Evolutionary conservation across 2,113 vertebrate species (phyloP).

Genomic region (Condylura cristata): DNA sequence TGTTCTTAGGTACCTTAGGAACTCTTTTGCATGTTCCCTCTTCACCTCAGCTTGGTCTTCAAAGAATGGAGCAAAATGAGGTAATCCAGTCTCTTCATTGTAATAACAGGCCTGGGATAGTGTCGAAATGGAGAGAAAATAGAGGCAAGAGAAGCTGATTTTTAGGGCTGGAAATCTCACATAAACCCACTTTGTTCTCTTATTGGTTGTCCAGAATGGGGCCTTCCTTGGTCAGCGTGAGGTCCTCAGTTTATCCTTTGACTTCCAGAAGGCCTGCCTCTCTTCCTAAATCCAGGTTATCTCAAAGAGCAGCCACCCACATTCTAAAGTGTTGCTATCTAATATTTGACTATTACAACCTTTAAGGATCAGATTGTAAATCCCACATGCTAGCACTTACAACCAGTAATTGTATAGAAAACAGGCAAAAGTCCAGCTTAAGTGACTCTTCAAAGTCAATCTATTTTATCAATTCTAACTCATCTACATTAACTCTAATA

Average conservation of each 20-base stretch:
- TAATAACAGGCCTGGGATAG: slow-evolving; percentile 33
- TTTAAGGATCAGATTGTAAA: neutral
- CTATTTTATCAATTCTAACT: neutral
- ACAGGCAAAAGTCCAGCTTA: neutral
- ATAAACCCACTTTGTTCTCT: neutral
- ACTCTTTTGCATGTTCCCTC: slow-evolving; percentile 13
- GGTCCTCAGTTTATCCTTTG: neutral
- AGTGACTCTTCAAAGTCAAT: neutral
- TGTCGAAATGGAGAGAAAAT: neutral
- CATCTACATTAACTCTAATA: neutral
- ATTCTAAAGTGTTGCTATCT: neutral
- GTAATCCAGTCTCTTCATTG: neutral
- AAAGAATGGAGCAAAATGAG: slow-evolving; percentile 39
- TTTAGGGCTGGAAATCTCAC: neutral
- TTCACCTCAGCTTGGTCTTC: slow-evolving; percentile 40
- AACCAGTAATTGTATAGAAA: neutral
- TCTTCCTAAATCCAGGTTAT: neutral
- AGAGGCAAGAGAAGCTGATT: neutral
- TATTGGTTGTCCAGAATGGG: neutral
- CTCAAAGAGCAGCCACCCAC: neutral
- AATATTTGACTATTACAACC: neutral
- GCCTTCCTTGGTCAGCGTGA: neutral
- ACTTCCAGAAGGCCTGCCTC: neutral
- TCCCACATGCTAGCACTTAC: neutral
- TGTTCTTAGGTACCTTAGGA: slow-evolving; percentile 41